Conservation (phyloP, 1,140 invertebrate species). For the Lerema accius region DNA sequence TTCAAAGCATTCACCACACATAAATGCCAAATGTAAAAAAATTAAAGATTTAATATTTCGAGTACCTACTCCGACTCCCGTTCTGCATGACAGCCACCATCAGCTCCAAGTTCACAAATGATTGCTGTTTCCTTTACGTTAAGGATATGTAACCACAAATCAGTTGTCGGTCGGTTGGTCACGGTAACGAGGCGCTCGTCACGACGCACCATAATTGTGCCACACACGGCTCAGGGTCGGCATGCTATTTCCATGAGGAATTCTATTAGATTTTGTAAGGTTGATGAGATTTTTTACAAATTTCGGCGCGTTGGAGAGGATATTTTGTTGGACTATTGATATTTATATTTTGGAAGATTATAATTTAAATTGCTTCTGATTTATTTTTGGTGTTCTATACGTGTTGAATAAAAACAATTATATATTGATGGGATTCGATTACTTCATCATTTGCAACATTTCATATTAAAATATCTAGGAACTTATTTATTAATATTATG, state of each 20-base stretch:
- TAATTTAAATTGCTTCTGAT: too few relatives aligned
- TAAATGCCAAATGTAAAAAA: too few relatives aligned
- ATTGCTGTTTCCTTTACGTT: conserved; percentile 42
- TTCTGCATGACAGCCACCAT: conserved; percentile 24
- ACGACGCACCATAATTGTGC: conserved; percentile 23
- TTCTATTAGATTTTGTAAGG: background rate
- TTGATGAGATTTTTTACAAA: background rate
- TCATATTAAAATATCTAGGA: too few relatives aligned
- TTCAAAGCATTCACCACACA: too few relatives aligned
- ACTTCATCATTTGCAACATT: too few relatives aligned
- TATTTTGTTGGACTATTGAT: background rate
- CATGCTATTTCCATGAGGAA: conserved; percentile 4
- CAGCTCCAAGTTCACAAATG: conserved; percentile 37
- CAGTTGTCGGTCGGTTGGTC: conserved; percentile 42
- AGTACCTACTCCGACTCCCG: background rate
- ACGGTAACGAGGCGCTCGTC: conserved; percentile 33
- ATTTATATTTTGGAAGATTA: too few relatives aligned
- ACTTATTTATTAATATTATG: too few relatives aligned
- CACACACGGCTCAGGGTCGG: conserved; percentile 18
- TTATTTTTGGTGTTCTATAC: too few relatives aligned
- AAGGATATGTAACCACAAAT: conserved; percentile 46
- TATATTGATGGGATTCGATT: too few relatives aligned
- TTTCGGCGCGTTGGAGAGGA: background rate
- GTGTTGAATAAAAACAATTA: too few relatives aligned
- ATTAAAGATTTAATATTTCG: background rate